A percentile compares a stretch with the other conserved stretches of the same genome.
These are phyloP conservation scores for Athalia rosae DNA, from an alignment of 2,888 invertebrate genomes.

Conservation along the genomic window DNA sequence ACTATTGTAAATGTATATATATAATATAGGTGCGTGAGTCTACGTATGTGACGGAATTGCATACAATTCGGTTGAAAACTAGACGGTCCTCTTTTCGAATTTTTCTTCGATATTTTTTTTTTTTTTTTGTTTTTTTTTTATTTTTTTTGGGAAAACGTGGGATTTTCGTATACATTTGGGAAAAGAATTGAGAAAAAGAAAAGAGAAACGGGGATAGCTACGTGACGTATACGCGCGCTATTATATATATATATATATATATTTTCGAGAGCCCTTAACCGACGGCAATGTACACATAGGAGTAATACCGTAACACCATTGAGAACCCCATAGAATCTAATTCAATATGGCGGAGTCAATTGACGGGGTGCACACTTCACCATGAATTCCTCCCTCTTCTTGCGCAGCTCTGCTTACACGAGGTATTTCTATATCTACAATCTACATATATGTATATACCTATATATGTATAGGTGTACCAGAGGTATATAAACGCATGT, in stretches of 20 bases:
- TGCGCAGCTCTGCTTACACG: background rate
- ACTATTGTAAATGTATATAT: slow-evolving; percentile 44
- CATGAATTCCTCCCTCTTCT: slow-evolving; percentile 35
- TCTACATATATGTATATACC: background rate
- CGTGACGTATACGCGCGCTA: too few relatives aligned
- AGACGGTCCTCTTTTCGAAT: background rate
- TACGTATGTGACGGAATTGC: background rate
- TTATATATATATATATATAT: background rate
- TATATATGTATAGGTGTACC: background rate
- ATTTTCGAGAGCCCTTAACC: background rate
- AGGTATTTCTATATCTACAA: slow-evolving; percentile 13
- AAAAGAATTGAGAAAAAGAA: too few relatives aligned
- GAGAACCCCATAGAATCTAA: slow-evolving; percentile 71
- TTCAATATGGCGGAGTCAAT: slow-evolving; percentile 72
- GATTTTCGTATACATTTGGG: too few relatives aligned
- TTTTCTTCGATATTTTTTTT: too few relatives aligned
- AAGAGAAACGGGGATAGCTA: too few relatives aligned
- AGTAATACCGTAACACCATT: slow-evolving; percentile 57
- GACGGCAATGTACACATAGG: background rate
- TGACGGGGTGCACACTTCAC: slow-evolving; percentile 59
- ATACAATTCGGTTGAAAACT: background rate
- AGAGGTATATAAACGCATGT: too few relatives aligned
- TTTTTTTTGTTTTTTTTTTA: background rate
- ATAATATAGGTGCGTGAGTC: background rate
- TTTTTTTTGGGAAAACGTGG: too few relatives aligned